phyloP scores from a whole-genome alignment of 2,888 invertebrate species.

The Heliconius erato region DNA sequence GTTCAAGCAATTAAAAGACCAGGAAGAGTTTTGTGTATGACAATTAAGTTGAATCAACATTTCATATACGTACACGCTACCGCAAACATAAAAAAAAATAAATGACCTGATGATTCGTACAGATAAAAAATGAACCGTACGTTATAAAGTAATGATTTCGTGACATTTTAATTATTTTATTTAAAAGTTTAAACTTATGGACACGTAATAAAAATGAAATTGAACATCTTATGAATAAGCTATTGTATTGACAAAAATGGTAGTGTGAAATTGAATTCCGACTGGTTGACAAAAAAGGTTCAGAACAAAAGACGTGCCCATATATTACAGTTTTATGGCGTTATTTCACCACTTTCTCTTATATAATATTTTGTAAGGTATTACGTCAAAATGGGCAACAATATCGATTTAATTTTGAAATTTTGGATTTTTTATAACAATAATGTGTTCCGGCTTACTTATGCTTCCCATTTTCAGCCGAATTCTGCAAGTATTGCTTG shows the following conservation, averaged over 20 bases:
- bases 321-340: slow-evolving; percentile 38
- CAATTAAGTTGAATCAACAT: slow-evolving; percentile 17
- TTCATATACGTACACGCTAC: slow-evolving; percentile 25
- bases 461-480: too few relatives aligned
- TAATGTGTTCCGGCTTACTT: too few relatives aligned
- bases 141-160: slow-evolving; percentile 42
- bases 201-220: slow-evolving; percentile 19
- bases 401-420: neutral
- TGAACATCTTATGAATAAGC: slow-evolving; percentile 31
- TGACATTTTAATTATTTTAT: slow-evolving; percentile 47
- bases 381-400: slow-evolving; percentile 40
- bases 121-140: slow-evolving; percentile 35
- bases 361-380: slow-evolving; percentile 38
- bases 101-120: slow-evolving; percentile 41
- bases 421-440: neutral
- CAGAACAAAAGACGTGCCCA: slow-evolving; percentile 31
- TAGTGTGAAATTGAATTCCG: slow-evolving; percentile 37
- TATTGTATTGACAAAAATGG: slow-evolving; percentile 47
- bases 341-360: slow-evolving; percentile 41
- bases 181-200: slow-evolving; percentile 34
- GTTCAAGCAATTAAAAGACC: slow-evolving; percentile 5
- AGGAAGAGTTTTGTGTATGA: slow-evolving; percentile 21
- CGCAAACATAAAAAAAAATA: slow-evolving; percentile 27
- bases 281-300: slow-evolving; percentile 39
- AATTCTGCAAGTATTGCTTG: too few relatives aligned